These are phyloP conservation scores for Glandiceps talaboti DNA, from an alignment of 53 echinoderm and acorn worm species.

Conservation along the genomic window DNA sequence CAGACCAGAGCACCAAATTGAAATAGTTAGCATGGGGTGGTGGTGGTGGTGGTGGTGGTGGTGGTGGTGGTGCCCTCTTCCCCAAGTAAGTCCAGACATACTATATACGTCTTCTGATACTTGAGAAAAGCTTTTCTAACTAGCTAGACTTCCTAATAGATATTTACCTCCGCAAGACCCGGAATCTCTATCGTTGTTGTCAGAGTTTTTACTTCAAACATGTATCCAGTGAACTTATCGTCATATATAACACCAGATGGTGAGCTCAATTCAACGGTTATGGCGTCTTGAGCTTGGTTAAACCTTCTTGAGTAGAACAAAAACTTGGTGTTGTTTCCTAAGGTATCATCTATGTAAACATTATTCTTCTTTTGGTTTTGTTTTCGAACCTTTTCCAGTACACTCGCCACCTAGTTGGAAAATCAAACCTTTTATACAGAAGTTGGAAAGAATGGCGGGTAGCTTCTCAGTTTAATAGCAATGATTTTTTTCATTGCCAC, in stretches of 20 bases:
- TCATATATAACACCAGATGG: constrained; percentile 17
- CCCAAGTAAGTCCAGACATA: no score
- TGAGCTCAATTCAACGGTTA: constrained; percentile 12
- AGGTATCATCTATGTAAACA: constrained; percentile 15
- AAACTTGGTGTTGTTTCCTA: constrained; percentile 22
- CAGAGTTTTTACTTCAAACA: constrained; percentile 12
- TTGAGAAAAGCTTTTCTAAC: no score
- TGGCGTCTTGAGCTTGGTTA: background rate
- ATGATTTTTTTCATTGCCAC: no score
- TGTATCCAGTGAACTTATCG: constrained; percentile 8
- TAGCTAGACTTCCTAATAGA: background rate
- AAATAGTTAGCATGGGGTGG: no score
- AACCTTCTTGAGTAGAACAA: constrained; percentile 17
- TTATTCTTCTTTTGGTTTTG: background rate
- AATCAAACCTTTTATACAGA: no score
- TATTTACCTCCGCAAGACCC: constrained; percentile 35
- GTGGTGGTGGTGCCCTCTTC: no score
- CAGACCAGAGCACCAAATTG: no score
- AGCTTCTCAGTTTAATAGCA: no score
- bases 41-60: no score
- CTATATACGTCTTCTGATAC: no score
- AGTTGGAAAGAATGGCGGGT: no score
- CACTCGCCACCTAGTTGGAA: no score
- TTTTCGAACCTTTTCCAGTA: background rate
- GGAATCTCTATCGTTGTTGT: constrained; percentile 12